Conservation (phyloP, 2,888 invertebrate genomes). For the Synanthedon formicaeformis region DNA sequence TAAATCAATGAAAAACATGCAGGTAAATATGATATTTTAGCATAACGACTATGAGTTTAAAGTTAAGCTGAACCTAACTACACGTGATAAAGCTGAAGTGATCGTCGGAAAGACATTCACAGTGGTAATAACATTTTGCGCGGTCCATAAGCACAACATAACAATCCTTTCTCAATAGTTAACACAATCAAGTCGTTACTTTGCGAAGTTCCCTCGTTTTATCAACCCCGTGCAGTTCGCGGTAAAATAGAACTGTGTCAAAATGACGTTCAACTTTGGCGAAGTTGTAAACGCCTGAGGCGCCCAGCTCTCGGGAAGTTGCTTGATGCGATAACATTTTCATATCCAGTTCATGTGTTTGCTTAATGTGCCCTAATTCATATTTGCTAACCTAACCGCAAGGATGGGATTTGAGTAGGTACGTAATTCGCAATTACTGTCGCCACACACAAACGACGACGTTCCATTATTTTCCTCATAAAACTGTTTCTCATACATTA, state of each 20-base stretch:
- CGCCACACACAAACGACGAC: background rate
- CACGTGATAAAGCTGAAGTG: background rate
- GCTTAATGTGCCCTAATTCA: conserved; percentile 20
- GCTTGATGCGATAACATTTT: conserved; percentile 34
- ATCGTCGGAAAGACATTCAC: background rate
- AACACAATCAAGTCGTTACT: conserved; percentile 13
- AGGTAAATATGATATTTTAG: too few species aligned
- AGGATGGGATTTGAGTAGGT: background rate
- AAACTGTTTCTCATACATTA: too few species aligned
- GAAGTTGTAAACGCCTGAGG: conserved; percentile 31
- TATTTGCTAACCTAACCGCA: conserved; percentile 11
- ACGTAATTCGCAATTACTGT: background rate
- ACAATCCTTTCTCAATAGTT: conserved; percentile 11
- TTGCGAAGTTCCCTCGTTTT: conserved; percentile 18
- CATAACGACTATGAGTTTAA: too few species aligned
- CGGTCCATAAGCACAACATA: conserved; percentile 1
- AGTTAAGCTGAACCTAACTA: too few species aligned
- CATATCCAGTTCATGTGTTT: conserved; percentile 19
- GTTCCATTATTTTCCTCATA: too few species aligned
- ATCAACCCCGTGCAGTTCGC: conserved; percentile 19
- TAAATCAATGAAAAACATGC: too few species aligned
- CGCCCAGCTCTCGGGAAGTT: conserved; percentile 14
- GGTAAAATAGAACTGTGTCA: conserved; percentile 28
- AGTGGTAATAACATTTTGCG: background rate
- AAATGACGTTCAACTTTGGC: conserved; percentile 30